Base-by-base conservation (phyloP, 1,140 invertebrate species). In the Cyclina sinensis region DNA sequence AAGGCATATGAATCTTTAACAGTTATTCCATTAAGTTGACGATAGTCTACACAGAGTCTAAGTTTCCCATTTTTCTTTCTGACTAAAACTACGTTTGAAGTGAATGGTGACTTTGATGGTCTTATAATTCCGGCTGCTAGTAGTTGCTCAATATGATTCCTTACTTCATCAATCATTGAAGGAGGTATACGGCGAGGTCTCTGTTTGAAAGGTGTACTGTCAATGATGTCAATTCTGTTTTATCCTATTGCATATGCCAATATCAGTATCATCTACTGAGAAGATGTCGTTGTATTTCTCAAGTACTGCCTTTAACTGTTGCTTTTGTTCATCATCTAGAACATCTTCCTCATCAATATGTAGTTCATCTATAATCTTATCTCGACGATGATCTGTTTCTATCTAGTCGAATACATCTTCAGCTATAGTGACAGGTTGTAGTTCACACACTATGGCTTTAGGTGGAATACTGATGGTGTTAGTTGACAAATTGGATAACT, bases 1-100 rank as follows among this genome's bases (percentile, higher is more conserved):
- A n/a, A n/a, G n/a, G n/a, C 96, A 94, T 37, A 97, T 96, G 37
- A 9, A 27, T 79, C 74, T 27, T 79, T 79, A 4, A 46, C 9
- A 9, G 74, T 46, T 27, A 16, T 43, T 79, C 18, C 46, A 51
- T 79, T 79, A 7, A 79, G 30, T 79, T 35, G 24, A 3, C 79
- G 24, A 37, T 65, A 82, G 21, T 82, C 79, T 24, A 82, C 27
- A 12, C 4, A 62, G 51, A 65, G 14, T 24, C 79, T 27, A n/a
- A 82, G n/a, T 27, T 43, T 51, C 9, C 51, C 79, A 62, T 37
- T 62, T 32, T 65, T 30, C 7, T 92, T 83, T 0, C 96, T 96
- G 62, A 24, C 7, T 27, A 87, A 18, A 4, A 62, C 16, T 39
- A 83, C 24, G 7, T 18, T 21, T 37, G 54, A 83, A 51, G 37